A percentile compares a stretch with the other conserved stretches of the same genome.
These are phyloP conservation scores for Acanthosoma haemorrhoidale DNA, from an alignment of 2,888 invertebrate genomes.

Conservation along the genomic window DNA sequence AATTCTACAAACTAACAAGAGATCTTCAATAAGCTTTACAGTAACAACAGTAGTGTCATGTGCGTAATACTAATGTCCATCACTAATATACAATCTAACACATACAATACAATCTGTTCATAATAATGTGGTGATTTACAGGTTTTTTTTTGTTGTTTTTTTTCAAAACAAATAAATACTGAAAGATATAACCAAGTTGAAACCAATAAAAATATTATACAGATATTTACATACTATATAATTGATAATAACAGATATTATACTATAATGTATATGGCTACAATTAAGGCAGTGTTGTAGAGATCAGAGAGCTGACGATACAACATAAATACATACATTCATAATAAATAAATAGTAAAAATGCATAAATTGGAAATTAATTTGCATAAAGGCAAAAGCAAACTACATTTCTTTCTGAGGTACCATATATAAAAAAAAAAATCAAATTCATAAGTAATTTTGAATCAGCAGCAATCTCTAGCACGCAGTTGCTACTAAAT, in stretches of 20 bases:
- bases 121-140: background rate
- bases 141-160: background rate
- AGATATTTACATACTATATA: background rate
- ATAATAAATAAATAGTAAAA: conserved; percentile 7
- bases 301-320: conserved; percentile 11
- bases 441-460: too few species aligned
- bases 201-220: background rate
- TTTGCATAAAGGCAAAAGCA: too few species aligned
- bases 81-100: background rate
- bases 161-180: background rate
- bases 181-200: background rate
- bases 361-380: too few species aligned
- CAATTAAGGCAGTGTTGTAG: background rate
- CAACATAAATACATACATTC: background rate
- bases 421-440: too few species aligned
- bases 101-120: background rate
- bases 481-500: too few species aligned
- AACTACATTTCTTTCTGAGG: too few species aligned
- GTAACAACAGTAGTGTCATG: conserved; percentile 3
- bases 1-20: conserved; percentile 1
- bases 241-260: background rate
- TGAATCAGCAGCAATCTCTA: too few species aligned
- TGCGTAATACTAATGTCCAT: conserved; percentile 12
- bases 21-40: conserved; percentile 14
- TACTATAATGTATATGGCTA: background rate